Percentiles rank a stretch among this genome's conserved stretches.
Conservation (phyloP, 2,113 vertebrate genomes). For the human (Homo sapiens) region DNA sequence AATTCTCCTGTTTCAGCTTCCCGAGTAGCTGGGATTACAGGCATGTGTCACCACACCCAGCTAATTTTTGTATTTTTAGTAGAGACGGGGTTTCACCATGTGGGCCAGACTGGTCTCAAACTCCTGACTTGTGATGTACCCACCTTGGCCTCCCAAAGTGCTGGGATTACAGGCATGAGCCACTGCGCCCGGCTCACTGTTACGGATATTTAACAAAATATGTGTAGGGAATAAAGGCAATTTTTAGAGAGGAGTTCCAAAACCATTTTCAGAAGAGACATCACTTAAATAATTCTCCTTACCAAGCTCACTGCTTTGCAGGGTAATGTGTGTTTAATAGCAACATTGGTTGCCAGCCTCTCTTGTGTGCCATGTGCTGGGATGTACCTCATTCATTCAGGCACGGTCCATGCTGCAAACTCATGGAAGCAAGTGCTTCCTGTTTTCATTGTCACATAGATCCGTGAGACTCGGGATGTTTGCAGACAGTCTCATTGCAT, state of each 20-base stretch:
- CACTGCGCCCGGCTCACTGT: accelerated
- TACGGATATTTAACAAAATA: background rate
- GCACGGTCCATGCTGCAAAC: accelerated
- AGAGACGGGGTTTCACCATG: no score
- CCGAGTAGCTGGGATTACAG: no score
- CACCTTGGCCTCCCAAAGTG: no score
- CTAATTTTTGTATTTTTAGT: no score
- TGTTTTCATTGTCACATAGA: accelerated
- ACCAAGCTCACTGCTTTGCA: no score
- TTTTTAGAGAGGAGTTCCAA: background rate
- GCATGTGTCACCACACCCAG: accelerated
- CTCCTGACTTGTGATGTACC: no score
- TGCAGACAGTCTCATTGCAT: no score
- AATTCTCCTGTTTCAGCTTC: no score
- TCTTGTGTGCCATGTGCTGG: background rate
- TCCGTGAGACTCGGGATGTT: accelerated
- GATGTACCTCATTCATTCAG: accelerated
- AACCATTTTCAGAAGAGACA: background rate
- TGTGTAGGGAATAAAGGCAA: accelerated
- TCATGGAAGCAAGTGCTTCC: accelerated
- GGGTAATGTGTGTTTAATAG: accelerated
- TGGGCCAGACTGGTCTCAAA: no score
- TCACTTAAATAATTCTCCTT: no score
- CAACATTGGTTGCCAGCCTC: accelerated
- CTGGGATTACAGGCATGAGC: no score